Conservation (phyloP, 2,113 vertebrate genomes). For the Bubalus kerabau region DNA sequence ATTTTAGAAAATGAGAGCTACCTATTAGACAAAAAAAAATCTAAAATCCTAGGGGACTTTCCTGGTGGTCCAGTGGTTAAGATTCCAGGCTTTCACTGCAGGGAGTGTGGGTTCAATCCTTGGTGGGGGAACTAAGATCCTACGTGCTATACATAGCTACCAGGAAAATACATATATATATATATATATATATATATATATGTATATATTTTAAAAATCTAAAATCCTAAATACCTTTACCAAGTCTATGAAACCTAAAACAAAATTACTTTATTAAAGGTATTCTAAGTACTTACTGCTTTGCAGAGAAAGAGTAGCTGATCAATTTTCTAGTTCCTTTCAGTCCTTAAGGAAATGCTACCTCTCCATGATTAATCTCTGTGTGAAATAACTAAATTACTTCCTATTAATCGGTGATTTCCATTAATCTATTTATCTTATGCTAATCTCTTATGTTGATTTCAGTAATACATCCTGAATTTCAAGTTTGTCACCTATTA, state of each 20-base stretch:
- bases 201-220: neutral
- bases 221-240: neutral
- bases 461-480: neutral
- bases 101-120: neutral
- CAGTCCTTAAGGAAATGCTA: neutral
- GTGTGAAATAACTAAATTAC: slow-evolving; percentile 12
- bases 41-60: neutral
- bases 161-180: neutral
- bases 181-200: neutral
- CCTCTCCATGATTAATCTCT: slow-evolving; percentile 23
- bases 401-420: neutral
- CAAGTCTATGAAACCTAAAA: neutral
- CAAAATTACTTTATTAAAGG: neutral
- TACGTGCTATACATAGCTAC: neutral
- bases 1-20: neutral
- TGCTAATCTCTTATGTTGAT: neutral
- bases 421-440: slow-evolving; percentile 9
- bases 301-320: neutral
- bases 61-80: neutral
- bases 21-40: neutral
- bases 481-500: neutral
- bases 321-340: neutral
- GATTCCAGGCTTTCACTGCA: neutral
- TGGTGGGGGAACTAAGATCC: neutral
- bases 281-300: neutral